phyloP scores from a whole-genome alignment of 2,113 vertebrate species.

The Hylia prasina region DNA sequence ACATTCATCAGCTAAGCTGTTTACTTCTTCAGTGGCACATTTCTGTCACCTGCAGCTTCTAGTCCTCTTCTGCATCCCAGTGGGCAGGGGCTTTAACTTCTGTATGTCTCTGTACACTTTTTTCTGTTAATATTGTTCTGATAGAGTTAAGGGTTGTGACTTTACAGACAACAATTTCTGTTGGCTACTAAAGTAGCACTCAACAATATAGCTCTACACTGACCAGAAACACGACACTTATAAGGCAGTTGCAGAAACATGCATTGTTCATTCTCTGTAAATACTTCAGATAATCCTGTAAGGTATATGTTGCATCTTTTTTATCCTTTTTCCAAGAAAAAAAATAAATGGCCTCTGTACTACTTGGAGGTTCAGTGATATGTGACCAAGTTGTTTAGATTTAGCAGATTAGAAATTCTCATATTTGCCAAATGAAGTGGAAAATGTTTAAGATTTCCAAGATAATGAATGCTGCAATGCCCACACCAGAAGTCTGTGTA shows the following conservation, averaged over 20 bases:
- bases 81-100: not conserved
- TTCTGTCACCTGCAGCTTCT: not conserved
- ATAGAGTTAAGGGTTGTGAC: not conserved
- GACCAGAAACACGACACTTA: not conserved
- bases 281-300: not conserved
- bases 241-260: not conserved
- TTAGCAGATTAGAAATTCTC: not conserved
- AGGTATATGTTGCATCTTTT: not conserved
- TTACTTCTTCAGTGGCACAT: not conserved
- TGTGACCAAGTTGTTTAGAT: not conserved
- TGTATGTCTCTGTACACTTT: not conserved
- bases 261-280: not conserved
- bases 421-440: not conserved
- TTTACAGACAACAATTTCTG: not conserved
- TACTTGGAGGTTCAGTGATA: not conserved
- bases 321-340: not conserved
- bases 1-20: not conserved
- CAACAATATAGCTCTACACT: not conserved
- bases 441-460: not conserved
- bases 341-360: fast-evolving
- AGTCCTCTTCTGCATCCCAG: not conserved
- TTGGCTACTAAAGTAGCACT: not conserved
- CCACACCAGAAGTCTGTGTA: not conserved
- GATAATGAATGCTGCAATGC: not conserved
- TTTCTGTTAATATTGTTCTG: not conserved